These are phyloP conservation scores for Thalassophryne amazonica DNA, from an alignment of 2,797 vertebrate species.

Conservation along the genomic window DNA sequence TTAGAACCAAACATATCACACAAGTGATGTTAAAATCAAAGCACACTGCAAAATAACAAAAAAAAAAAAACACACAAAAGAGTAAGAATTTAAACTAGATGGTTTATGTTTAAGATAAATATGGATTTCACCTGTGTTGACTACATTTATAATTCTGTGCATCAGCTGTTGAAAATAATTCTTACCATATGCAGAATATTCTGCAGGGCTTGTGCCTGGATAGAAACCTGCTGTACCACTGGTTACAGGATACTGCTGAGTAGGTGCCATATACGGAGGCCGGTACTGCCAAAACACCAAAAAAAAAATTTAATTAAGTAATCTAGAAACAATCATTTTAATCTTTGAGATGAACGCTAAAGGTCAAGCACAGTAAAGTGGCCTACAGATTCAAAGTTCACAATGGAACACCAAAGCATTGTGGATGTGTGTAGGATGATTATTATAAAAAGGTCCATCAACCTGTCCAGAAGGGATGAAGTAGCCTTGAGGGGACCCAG, in stretches of 20 bases:
- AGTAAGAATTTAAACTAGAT: background rate
- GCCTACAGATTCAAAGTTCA: background rate
- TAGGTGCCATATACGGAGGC: constrained; percentile 85
- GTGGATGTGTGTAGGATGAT: too few relatives aligned
- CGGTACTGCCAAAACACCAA: constrained; percentile 73
- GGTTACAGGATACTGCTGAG: constrained; percentile 92
- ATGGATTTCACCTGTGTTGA: background rate
- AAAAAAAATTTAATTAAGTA: too few relatives aligned
- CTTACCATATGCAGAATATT: constrained; percentile 90
- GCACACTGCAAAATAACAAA: background rate
- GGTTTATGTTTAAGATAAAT: background rate
- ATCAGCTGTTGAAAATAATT: too few relatives aligned
- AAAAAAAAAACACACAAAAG: background rate
- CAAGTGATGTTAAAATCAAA: constrained; percentile 54
- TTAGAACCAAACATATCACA: constrained; percentile 28
- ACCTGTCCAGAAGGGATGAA: constrained; percentile 92
- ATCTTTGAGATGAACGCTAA: too few relatives aligned
- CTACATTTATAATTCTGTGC: constrained; percentile 33
- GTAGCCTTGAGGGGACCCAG: constrained; percentile 91
- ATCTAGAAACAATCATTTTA: too few relatives aligned
- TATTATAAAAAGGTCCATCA: constrained; percentile 25
- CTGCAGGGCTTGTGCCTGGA: constrained; percentile 89
- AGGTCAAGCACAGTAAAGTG: too few relatives aligned
- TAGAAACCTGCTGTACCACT: constrained; percentile 88
- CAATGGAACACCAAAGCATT: too few relatives aligned